Percentiles rank a stretch among this genome's conserved stretches.
These are phyloP conservation scores for Forficula auricularia DNA, from an alignment of 1,140 invertebrate genomes.

Conservation along the genomic window DNA sequence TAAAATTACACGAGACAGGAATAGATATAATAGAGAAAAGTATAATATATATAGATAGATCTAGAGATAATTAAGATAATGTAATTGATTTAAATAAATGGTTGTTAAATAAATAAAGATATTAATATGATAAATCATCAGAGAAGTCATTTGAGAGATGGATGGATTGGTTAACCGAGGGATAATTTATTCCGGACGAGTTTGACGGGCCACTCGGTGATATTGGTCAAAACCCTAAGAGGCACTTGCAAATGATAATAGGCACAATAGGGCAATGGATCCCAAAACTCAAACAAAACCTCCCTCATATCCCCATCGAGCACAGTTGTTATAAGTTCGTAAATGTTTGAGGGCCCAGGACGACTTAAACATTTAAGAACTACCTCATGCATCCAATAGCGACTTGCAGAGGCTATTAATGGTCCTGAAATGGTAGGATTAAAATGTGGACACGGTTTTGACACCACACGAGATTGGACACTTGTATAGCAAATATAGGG, in stretches of 20 bases:
- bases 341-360: conserved; percentile 29
- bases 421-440: conserved; percentile 33
- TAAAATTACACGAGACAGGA: too few species aligned
- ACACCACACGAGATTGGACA: conserved; percentile 41
- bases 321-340: conserved; percentile 41
- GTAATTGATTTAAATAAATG: too few species aligned
- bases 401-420: conserved; percentile 25
- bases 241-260: conserved; percentile 64
- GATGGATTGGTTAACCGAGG: too few species aligned
- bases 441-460: conserved; percentile 41
- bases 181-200: too few species aligned
- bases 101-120: too few species aligned
- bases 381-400: conserved; percentile 33
- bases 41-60: too few species aligned
- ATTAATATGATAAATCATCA: too few species aligned
- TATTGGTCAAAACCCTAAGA: conserved; percentile 23
- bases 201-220: too few species aligned
- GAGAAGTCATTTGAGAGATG: too few species aligned
- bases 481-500: conserved; percentile 58
- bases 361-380: conserved; percentile 29
- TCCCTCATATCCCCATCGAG: conserved; percentile 55
- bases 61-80: too few species aligned
- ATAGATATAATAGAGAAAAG: too few species aligned
- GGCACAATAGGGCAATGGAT: conserved; percentile 62
- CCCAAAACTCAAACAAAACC: conserved; percentile 61